A percentile compares a stretch with the other conserved stretches of the same genome.
Evolutionary conservation across 1,140 invertebrate species (phyloP).

Genomic region (Drosophila repleta): DNA sequence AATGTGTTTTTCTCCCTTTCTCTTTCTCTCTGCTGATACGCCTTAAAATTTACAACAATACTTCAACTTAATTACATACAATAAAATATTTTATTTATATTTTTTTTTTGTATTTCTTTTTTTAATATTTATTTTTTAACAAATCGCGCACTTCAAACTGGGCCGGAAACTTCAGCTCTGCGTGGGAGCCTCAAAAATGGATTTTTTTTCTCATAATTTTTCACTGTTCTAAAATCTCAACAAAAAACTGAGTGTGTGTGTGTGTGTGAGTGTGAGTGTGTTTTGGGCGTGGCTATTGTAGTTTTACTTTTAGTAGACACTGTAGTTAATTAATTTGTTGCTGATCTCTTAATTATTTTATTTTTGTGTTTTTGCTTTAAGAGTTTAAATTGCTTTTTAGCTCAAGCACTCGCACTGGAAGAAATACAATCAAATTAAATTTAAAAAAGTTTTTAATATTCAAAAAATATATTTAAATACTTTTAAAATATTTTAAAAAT

Average conservation of each 20-base stretch:
- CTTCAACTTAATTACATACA: constrained; percentile 70
- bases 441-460: not conserved
- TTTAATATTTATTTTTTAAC: constrained; percentile 52
- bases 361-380: constrained; percentile 30
- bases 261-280: constrained; percentile 20
- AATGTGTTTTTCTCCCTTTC: constrained; percentile 35
- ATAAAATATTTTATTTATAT: constrained; percentile 50
- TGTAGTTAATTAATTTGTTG: constrained; percentile 76
- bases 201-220: constrained; percentile 43
- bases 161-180: constrained; percentile 57
- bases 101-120: constrained; percentile 33
- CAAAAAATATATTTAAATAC: not conserved
- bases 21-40: constrained; percentile 39
- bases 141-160: constrained; percentile 71
- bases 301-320: constrained; percentile 80
- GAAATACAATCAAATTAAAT: not conserved
- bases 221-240: constrained; percentile 41
- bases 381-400: constrained; percentile 21
- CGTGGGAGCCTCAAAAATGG: constrained; percentile 25
- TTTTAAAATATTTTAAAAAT: not conserved
- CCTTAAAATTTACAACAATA: constrained; percentile 82
- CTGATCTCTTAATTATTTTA: constrained; percentile 44
- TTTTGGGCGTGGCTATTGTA: constrained; percentile 67
- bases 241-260: constrained; percentile 60
- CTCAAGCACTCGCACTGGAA: constrained; percentile 14